phyloP scores from a whole-genome alignment of 2,888 invertebrate species.

The Dynastes grantii region DNA sequence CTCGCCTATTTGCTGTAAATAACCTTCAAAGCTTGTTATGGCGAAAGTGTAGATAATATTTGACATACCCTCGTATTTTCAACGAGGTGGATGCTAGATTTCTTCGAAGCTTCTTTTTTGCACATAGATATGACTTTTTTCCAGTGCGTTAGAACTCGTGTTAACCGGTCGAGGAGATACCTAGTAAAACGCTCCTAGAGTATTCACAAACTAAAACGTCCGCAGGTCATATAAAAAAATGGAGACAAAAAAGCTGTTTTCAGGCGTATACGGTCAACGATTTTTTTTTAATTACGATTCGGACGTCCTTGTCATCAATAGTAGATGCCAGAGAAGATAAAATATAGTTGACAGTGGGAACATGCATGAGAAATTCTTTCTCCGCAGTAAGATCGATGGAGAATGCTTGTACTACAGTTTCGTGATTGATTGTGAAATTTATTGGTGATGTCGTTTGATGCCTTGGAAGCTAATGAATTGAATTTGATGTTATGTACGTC shows the following conservation, averaged over 20 bases:
- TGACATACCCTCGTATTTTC: no score
- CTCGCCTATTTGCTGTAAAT: no score
- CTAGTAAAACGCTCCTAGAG: no score
- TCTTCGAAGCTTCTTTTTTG: no score
- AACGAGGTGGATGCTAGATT: no score
- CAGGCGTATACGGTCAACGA: not conserved
- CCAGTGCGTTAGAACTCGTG: no score
- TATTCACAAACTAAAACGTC: no score
- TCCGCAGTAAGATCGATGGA: conserved; percentile 10
- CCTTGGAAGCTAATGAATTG: conserved; percentile 9
- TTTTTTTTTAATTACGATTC: conserved; percentile 13
- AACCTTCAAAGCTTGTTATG: no score
- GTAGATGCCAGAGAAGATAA: conserved; percentile 3
- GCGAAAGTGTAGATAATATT: no score
- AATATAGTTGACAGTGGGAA: conserved; percentile 14
- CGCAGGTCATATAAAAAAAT: not conserved
- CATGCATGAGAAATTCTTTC: conserved; percentile 34
- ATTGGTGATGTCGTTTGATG: conserved; percentile 14
- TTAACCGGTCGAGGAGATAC: no score
- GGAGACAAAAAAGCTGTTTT: not conserved
- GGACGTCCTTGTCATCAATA: not conserved
- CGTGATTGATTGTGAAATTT: conserved; percentile 42
- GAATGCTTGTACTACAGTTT: not conserved
- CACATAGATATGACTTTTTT: no score
- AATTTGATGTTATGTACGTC: no score